phyloP scores from a whole-genome alignment of 2,888 invertebrate genomes.

The Vanessa cardui region DNA sequence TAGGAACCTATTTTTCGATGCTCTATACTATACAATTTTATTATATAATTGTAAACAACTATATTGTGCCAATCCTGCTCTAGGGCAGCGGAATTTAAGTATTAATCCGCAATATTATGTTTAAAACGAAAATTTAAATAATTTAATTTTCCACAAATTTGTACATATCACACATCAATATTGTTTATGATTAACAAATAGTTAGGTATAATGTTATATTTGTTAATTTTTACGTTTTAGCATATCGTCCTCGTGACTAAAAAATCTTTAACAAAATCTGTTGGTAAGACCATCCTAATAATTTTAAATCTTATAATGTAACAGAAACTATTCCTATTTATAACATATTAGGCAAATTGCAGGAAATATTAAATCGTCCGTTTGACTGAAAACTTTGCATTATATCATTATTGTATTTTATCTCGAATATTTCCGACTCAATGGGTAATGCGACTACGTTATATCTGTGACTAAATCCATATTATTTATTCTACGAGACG shows the following conservation, averaged over 20 bases:
- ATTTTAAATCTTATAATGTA: background rate
- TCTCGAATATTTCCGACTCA: conserved; percentile 12
- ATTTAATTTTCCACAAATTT: background rate
- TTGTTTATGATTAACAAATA: background rate
- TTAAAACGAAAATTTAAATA: background rate
- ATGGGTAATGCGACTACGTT: background rate
- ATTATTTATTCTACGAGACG: background rate
- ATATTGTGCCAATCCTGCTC: conserved; percentile 36
- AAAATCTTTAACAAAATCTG: background rate
- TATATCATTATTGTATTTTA: background rate
- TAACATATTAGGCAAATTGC: background rate
- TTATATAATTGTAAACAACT: conserved; percentile 18
- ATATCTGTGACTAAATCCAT: background rate
- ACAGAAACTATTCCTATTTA: background rate
- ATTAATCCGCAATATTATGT: conserved; percentile 20
- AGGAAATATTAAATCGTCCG: background rate
- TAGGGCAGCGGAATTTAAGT: conserved; percentile 28
- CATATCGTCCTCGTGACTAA: conserved; percentile 15
- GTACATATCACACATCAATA: background rate
- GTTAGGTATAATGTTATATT: background rate
- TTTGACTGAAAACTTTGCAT: background rate
- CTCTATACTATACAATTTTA: conserved; percentile 39
- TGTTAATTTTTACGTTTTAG: background rate
- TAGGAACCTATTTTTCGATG: conserved; percentile 38
- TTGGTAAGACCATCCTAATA: conserved; percentile 19